These are phyloP conservation scores for Hemibates koningsi DNA, from an alignment of 2,113 vertebrate species.

Conservation along the genomic window DNA sequence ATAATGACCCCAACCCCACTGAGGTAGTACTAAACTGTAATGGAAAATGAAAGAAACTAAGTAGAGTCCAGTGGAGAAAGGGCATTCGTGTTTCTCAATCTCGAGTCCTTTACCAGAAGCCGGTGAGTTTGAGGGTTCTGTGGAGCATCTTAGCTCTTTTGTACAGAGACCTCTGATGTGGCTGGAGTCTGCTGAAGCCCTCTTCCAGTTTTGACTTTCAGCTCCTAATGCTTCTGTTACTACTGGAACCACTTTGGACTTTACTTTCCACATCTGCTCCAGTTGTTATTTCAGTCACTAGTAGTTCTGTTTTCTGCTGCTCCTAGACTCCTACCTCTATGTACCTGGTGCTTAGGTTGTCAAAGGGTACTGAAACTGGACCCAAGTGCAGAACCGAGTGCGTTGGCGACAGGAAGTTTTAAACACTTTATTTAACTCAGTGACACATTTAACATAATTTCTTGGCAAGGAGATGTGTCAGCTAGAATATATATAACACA, in stretches of 20 bases:
- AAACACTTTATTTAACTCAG: background rate
- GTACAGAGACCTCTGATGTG: background rate
- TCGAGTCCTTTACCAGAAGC: background rate
- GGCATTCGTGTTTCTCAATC: background rate
- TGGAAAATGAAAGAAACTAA: background rate
- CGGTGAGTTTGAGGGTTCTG: background rate
- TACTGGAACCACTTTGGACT: background rate
- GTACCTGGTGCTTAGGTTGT: background rate
- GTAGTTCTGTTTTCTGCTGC: background rate
- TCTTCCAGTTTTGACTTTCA: background rate
- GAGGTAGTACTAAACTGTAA: fast-evolving
- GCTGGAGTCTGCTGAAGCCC: background rate
- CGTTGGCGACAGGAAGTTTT: background rate
- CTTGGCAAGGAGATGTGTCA: background rate
- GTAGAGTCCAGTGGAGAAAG: background rate
- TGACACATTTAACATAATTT: background rate
- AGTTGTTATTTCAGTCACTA: background rate
- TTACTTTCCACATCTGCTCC: background rate
- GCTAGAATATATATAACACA: background rate
- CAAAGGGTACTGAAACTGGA: background rate
- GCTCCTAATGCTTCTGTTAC: background rate
- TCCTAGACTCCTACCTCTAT: background rate
- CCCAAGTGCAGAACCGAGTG: background rate
- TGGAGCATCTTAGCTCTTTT: background rate
- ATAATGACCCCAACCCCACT: background rate